Evolutionary conservation across 2,888 invertebrate genomes (phyloP).

Genomic region (Eucera pruinosa): DNA sequence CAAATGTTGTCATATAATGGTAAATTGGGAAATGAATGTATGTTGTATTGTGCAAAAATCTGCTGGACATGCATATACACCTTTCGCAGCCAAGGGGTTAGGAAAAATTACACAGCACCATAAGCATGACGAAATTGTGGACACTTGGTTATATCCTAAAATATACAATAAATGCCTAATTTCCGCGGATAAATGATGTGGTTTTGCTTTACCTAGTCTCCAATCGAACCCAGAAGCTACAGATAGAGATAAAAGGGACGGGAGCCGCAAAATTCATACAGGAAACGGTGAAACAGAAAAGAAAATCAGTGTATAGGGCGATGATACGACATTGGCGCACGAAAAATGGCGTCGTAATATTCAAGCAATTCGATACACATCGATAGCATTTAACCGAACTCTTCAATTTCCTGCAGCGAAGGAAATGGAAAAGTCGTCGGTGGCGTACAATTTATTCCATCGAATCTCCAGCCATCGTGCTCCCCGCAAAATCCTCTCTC

Average conservation of each 20-base stretch:
- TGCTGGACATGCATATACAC: too few relatives aligned
- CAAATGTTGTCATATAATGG: too few relatives aligned
- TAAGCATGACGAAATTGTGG: too few relatives aligned
- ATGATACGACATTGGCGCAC: constrained; percentile 12
- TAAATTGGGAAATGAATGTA: too few relatives aligned
- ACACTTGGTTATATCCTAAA: neutral
- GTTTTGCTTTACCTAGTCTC: neutral
- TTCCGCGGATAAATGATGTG: neutral
- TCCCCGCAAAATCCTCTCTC: constrained; percentile 47
- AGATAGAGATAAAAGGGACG: neutral
- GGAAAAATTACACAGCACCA: too few relatives aligned
- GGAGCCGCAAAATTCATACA: neutral
- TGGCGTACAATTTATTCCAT: constrained; percentile 71
- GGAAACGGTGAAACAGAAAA: neutral
- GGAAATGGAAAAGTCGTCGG: constrained; percentile 75
- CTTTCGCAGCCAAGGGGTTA: too few relatives aligned
- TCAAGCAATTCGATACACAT: constrained; percentile 59
- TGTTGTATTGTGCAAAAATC: too few relatives aligned
- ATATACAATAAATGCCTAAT: neutral
- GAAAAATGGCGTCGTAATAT: constrained; percentile 52
- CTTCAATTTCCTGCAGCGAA: constrained; percentile 71
- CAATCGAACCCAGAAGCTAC: neutral
- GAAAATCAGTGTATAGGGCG: too few relatives aligned
- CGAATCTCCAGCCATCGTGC: constrained; percentile 58
- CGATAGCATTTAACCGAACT: constrained; percentile 59